phyloP scores from a whole-genome alignment of 2,888 invertebrate genomes.

The Scaeva pyrastri region DNA sequence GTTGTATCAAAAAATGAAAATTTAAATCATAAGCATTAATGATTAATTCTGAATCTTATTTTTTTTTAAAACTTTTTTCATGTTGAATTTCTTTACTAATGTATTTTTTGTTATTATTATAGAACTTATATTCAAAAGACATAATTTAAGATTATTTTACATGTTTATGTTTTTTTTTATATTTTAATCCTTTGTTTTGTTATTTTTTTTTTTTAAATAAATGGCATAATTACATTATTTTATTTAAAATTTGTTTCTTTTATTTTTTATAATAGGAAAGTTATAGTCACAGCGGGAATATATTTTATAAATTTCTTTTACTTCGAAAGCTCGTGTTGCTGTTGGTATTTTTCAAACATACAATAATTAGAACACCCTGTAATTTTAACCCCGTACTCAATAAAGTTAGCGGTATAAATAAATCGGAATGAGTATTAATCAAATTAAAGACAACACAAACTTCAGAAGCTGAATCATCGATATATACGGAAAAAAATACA shows the following conservation, averaged over 20 bases:
- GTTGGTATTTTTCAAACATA: no score
- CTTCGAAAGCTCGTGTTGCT: no score
- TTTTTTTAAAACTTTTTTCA: background rate
- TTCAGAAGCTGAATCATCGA: no score
- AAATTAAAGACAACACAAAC: no score
- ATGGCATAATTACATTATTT: slow-evolving; percentile 24
- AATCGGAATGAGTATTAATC: no score
- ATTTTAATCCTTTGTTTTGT: background rate
- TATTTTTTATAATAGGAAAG: background rate
- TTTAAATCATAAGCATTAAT: slow-evolving; percentile 9
- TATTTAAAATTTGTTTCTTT: background rate
- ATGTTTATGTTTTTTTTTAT: background rate
- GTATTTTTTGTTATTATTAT: background rate
- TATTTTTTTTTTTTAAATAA: slow-evolving; percentile 16
- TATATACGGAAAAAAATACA: no score
- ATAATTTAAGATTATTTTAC: slow-evolving; percentile 16
- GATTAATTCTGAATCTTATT: background rate
- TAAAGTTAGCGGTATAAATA: no score
- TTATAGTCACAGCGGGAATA: no score
- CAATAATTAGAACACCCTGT: no score
- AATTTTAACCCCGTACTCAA: no score
- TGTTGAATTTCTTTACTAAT: background rate
- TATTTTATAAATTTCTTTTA: no score
- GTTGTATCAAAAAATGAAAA: background rate
- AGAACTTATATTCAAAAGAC: slow-evolving; percentile 14